phyloP scores from a whole-genome alignment of 2,797 vertebrate species.

The Threskiornis aethiopicus region DNA sequence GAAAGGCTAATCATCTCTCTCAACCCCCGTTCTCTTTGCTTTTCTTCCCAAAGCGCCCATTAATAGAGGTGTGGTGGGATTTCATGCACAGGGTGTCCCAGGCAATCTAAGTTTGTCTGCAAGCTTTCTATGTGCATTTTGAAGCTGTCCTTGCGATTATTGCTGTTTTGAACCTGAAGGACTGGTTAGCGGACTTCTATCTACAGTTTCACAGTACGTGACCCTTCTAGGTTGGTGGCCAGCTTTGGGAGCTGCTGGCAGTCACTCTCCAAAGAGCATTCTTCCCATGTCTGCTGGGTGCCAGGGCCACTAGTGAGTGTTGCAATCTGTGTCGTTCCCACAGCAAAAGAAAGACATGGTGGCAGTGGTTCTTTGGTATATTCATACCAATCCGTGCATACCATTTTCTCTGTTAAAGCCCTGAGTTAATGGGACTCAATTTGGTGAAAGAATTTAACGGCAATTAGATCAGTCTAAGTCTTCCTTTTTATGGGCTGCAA shows the following conservation, averaged over 20 bases:
- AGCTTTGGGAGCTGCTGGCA: not conserved
- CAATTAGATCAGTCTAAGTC: not conserved
- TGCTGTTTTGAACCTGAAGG: not conserved
- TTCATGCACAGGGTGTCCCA: not conserved
- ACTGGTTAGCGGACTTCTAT: not conserved
- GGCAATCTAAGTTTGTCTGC: not conserved
- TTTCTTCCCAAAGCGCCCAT: not conserved
- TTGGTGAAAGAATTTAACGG: not conserved
- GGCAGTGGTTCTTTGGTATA: not conserved
- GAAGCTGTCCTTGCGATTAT: not conserved
- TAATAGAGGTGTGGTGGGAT: not conserved
- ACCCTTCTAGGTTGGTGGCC: not conserved
- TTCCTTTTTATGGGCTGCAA: not conserved
- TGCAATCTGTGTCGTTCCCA: fast-evolving
- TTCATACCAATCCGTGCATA: not conserved
- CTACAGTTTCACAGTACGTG: too few relatives aligned
- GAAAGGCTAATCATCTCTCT: not conserved
- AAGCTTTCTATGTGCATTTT: not conserved
- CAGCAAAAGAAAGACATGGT: not conserved
- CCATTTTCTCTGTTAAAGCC: not conserved
- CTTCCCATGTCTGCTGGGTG: not conserved
- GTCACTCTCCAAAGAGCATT: not conserved
- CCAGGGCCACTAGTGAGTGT: too few relatives aligned
- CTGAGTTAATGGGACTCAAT: not conserved
- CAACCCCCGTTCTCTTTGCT: not conserved